These are phyloP conservation scores for Mythimna lalbum DNA, from an alignment of 2,888 invertebrate genomes.

Conservation along the genomic window DNA sequence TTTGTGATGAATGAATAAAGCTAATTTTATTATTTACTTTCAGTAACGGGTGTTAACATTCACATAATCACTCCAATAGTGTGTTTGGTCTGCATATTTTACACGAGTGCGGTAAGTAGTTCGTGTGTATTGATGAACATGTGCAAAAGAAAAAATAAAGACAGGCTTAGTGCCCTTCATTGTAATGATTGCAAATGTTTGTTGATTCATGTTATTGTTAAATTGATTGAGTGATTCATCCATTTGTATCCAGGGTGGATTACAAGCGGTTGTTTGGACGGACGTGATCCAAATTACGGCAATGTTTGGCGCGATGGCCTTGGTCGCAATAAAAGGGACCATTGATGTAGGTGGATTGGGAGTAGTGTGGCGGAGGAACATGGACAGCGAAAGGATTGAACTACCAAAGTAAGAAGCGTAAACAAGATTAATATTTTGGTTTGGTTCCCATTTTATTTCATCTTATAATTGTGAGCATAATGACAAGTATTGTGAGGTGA, in stretches of 20 bases:
- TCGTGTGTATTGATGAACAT: background rate
- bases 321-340: conserved; percentile 94
- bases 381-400: conserved; percentile 93
- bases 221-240: conserved; percentile 26
- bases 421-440: background rate
- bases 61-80: conserved; percentile 95
- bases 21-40: conserved; percentile 64
- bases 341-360: conserved; percentile 93
- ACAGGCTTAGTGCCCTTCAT: background rate
- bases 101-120: conserved; percentile 94
- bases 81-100: conserved; percentile 96
- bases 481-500: too few relatives aligned
- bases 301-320: conserved; percentile 94
- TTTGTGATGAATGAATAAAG: background rate
- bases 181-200: background rate
- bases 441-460: background rate
- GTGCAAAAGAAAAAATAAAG: background rate
- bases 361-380: conserved; percentile 92
- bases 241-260: conserved; percentile 91
- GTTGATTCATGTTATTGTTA: conserved; percentile 13
- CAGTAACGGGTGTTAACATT: conserved; percentile 96
- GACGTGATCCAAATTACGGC: conserved; percentile 95
- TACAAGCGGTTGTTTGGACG: conserved; percentile 96
- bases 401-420: conserved; percentile 91
- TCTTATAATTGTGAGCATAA: too few relatives aligned